Base-by-base conservation (phyloP, 1,140 invertebrate genomes). In the Drosophila littoralis region DNA sequence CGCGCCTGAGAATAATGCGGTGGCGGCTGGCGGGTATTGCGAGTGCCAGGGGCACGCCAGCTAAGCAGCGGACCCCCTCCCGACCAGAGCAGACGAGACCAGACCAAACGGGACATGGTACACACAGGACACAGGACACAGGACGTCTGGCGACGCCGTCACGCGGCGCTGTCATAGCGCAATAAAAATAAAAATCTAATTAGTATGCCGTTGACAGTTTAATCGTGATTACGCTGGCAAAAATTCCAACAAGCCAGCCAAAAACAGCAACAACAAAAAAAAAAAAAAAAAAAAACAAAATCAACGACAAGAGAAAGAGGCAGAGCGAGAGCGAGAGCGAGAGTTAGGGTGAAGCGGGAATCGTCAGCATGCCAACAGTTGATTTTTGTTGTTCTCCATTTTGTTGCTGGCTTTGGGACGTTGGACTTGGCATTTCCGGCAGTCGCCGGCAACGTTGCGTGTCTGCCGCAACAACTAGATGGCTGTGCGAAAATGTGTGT, bases 141-240 rank as follows among this genome's bases (percentile, higher is more conserved):
- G 65, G 57, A 45, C 48, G 60, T 52, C 55, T 58, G 67, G 84
- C 74, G 84, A 73, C 74, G 86, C 70, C 84, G 79, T 88, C 83
- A 88, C 74, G 79, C 80, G 84, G 80, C 74, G 84, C 82, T 88
- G 84, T 88, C 84, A 88, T 88, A 81, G 84, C 84, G 84, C 77
- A 88, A 88, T 88, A 88, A 88, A 90, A 90, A 90, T 90, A 90
- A 90, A 90, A 90, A 90, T 90, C 86, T 90, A 90, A 90, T 90
- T 90, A 90, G 86, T 90, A 90, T 90, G 88, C 86, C 86, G 86
- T 90, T 90, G 86, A 90, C 86, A 90, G 86, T 90, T 90, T 90
- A 90, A 90, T 90, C 86, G 86, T 90, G 86, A 90, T 90, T 90
- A 90, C 86, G 86, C 86, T 86, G 86, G 86, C 83, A 88, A 86